Base-by-base conservation (phyloP, 2,888 invertebrate genomes). In the Oligia fasciuncula region DNA sequence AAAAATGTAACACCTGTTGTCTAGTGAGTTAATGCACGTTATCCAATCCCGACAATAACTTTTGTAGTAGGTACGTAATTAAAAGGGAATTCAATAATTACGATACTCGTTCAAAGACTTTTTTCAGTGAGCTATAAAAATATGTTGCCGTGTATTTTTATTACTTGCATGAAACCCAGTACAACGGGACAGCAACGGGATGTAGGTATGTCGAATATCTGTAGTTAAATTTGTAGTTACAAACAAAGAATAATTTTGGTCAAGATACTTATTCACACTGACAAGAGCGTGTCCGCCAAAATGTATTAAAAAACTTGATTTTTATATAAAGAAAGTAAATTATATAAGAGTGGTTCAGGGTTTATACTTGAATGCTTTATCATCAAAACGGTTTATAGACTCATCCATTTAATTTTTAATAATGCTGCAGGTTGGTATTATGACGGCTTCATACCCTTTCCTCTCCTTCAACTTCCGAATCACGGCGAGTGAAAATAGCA, bases 141-240 rank as follows among this genome's bases (percentile, higher is more conserved):
- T 43, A 66, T 49, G 14, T 49, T 63, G 46, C 46, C 19, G 17
- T 54, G 29, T 54, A 46, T 51, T n/a, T 60, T 62, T 68, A 62
- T 73, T 63, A 54, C 51, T 73, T 79, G 35, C 54, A 54, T 63
- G 29, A 66, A 73, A 79, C 54, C 80, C 80, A 79, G 54, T 46
- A 57, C 19, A 70, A 57, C 70, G 19, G 29, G 77, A 46, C 49
- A 35, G 9, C 40, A 40, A 19, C 13, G 13, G 13, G 40, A 62
- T 14, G n/a, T 63, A 29, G 29, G 29, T 29, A 51, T 51, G 66
- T 62, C 23, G 43, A 63, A 54, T 54, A 17, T n/a, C 40, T 73
- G 6, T 35, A n/a, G 9, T 43, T 29, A 46, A 68, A 71, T 13
- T 19, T 8, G 49, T 67, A 40, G 57, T 51, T 51, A 17, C 2